Conservation (phyloP, 2,113 vertebrate species). For the Phodopus roborovskii region DNA sequence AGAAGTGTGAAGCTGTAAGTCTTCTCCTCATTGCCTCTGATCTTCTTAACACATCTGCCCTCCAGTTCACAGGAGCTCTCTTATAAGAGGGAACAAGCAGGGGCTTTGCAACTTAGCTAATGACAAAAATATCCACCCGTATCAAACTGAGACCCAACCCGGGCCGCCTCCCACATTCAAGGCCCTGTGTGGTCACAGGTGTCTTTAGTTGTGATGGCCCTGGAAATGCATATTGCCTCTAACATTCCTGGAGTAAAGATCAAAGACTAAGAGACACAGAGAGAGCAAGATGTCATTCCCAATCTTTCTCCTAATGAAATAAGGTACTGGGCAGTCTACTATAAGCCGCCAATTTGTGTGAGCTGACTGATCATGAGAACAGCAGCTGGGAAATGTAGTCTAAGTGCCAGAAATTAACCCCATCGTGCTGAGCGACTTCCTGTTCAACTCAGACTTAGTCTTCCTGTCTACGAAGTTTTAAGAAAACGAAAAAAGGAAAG, state of each 20-base stretch:
- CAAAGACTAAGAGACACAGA: background rate
- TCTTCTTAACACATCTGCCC: background rate
- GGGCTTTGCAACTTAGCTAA: background rate
- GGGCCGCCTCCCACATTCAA: background rate
- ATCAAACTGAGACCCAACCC: background rate
- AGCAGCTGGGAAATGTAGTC: background rate
- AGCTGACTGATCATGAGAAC: background rate
- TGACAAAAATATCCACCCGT: background rate
- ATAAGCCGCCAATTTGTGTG: background rate
- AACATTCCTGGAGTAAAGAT: background rate
- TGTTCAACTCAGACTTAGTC: constrained; percentile 27
- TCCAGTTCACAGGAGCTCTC: background rate
- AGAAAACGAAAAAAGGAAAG: background rate
- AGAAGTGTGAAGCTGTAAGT: background rate
- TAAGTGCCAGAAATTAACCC: background rate
- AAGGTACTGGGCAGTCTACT: background rate
- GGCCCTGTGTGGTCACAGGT: background rate
- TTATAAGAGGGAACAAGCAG: background rate
- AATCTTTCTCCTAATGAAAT: background rate
- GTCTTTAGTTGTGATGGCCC: background rate
- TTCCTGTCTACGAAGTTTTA: constrained; percentile 59
- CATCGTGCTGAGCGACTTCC: constrained; percentile 54
- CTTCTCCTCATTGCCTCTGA: background rate
- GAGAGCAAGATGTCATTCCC: background rate
- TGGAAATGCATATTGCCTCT: background rate